phyloP scores from a whole-genome alignment of 2,113 vertebrate species.

The cat (Felis catus) region DNA sequence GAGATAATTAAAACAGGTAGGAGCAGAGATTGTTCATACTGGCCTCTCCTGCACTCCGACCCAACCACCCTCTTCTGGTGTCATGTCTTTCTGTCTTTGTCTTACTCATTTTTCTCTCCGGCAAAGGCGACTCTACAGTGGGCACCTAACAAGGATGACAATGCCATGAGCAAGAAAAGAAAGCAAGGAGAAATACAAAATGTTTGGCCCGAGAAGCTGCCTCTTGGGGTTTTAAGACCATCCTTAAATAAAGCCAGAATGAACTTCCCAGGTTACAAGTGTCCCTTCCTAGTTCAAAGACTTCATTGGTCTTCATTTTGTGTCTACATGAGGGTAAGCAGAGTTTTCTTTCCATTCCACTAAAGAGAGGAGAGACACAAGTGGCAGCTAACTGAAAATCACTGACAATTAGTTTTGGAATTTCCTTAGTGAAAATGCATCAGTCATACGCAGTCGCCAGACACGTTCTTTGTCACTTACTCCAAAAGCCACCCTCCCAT shows the following conservation, averaged over 20 bases:
- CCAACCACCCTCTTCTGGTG: neutral
- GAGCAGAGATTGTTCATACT: neutral
- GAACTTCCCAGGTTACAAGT: neutral
- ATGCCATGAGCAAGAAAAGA: neutral
- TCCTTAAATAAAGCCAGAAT: neutral
- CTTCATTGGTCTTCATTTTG: neutral
- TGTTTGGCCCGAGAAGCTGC: neutral
- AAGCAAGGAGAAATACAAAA: neutral
- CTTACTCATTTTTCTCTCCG: constrained; percentile 54
- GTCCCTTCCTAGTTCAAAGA: neutral
- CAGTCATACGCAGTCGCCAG: neutral
- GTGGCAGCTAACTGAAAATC: neutral
- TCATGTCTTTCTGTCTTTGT: constrained; percentile 42
- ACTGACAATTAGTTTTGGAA: neutral
- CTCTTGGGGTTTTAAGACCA: neutral
- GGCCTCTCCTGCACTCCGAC: constrained; percentile 41
- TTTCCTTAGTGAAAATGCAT: neutral
- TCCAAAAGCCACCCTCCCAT: neutral
- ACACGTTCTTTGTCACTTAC: neutral
- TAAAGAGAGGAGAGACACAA: neutral
- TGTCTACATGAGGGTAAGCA: neutral
- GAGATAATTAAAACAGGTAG: constrained; percentile 62
- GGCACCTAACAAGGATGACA: constrained; percentile 22
- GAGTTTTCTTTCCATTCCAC: neutral
- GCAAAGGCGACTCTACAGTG: constrained; percentile 25